Percentiles rank a stretch among this genome's conserved stretches.
Evolutionary conservation across 2,797 vertebrate species (phyloP).

Genomic region (Meda fulgida): DNA sequence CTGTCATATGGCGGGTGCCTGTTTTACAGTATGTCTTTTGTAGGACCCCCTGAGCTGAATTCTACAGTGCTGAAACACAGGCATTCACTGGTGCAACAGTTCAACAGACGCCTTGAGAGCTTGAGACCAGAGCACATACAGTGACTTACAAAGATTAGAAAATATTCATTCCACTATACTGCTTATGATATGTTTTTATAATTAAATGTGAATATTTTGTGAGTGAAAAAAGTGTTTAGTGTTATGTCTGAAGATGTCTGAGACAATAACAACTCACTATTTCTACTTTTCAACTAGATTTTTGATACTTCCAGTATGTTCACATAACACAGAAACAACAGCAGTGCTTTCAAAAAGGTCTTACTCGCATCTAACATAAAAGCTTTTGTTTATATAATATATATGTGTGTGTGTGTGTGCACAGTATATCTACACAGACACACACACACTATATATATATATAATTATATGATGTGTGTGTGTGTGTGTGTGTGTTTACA

Average conservation of each 20-base stretch:
- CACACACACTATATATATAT: too few species aligned
- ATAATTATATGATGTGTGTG: too few species aligned
- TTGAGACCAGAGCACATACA: constrained; percentile 66
- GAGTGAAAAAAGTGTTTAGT: constrained; percentile 7
- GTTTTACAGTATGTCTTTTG: constrained; percentile 71
- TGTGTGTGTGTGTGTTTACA: too few species aligned
- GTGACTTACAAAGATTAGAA: constrained; percentile 63
- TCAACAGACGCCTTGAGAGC: constrained; percentile 62
- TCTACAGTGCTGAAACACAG: constrained; percentile 68
- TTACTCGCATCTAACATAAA: too few species aligned
- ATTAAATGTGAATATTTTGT: not conserved
- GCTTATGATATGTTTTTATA: constrained; percentile 12
- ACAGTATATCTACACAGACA: too few species aligned
- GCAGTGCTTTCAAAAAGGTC: not conserved
- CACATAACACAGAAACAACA: not conserved
- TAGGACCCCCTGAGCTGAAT: constrained; percentile 61
- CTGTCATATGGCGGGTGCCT: constrained; percentile 72
- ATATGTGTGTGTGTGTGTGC: too few species aligned
- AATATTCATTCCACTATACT: constrained; percentile 31
- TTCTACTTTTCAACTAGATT: not conserved
- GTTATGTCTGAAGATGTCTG: not conserved
- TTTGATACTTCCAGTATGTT: not conserved
- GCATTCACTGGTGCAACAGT: constrained; percentile 61
- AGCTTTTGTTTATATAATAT: too few species aligned
- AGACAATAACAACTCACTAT: not conserved